These are phyloP conservation scores for Bagarius yarrelli DNA, from an alignment of 2,113 vertebrate species.

Conservation along the genomic window DNA sequence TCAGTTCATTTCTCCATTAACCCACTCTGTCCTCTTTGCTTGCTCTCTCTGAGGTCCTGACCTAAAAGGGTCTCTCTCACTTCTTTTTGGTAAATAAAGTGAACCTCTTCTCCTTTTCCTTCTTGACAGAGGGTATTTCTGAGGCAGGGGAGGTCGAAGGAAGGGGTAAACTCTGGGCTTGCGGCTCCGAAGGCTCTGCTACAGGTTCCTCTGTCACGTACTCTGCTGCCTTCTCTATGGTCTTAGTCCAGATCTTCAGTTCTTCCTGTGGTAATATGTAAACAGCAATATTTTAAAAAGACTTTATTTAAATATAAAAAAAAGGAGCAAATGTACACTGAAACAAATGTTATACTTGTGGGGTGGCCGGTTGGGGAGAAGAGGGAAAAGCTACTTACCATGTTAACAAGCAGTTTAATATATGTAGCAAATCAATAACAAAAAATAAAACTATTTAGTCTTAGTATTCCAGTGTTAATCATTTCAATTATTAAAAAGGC, in stretches of 20 bases:
- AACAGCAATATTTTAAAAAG: background rate
- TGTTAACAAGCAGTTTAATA: too few species aligned
- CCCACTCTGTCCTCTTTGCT: background rate
- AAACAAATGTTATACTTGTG: background rate
- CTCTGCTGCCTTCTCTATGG: conserved; percentile 78
- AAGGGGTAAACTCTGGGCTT: conserved; percentile 81
- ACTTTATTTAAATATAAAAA: background rate
- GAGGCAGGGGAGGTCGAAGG: conserved; percentile 68
- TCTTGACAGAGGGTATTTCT: conserved; percentile 68
- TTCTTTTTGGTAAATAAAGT: conserved; percentile 91
- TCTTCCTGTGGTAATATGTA: conserved; percentile 77
- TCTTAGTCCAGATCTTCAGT: conserved; percentile 85
- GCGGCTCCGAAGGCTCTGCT: conserved; percentile 72
- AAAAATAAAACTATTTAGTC: too few species aligned
- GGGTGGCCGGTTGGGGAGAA: too few species aligned
- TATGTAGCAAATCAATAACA: too few species aligned
- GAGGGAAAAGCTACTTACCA: too few species aligned
- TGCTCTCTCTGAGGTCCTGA: conserved; percentile 5
- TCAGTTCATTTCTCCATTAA: conserved; percentile 58
- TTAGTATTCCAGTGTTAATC: too few species aligned
- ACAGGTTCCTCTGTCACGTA: conserved; percentile 73
- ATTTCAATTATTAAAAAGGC: too few species aligned
- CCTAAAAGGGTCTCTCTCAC: conserved; percentile 60
- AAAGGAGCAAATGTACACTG: background rate
- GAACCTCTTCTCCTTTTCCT: conserved; percentile 89